These are phyloP conservation scores for Brachystomella parvula DNA, from an alignment of 1,140 invertebrate species.

Conservation along the genomic window DNA sequence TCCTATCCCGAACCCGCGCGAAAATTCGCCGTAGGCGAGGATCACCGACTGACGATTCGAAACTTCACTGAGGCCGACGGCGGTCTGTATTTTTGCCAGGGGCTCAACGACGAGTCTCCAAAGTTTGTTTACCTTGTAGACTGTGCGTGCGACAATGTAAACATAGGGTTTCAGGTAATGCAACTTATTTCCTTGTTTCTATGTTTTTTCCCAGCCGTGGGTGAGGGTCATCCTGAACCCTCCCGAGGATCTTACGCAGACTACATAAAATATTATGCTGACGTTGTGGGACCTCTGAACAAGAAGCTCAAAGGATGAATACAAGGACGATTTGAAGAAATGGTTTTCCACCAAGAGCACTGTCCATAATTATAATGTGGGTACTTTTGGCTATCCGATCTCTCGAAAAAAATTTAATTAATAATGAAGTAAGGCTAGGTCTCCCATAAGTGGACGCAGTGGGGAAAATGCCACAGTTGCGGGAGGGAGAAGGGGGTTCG, in stretches of 20 bases:
- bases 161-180: background rate
- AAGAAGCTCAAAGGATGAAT: background rate
- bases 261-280: background rate
- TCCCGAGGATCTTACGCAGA: background rate
- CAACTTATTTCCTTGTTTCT: background rate
- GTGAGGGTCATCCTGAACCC: background rate
- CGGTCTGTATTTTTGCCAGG: conserved; percentile 6
- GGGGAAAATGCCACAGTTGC: conserved; percentile 3
- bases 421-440: background rate
- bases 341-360: background rate
- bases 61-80: conserved; percentile 4
- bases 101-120: background rate
- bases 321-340: background rate
- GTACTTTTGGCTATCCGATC: background rate
- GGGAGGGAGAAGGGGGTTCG: background rate
- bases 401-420: background rate
- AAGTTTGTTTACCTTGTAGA: conserved; percentile 8
- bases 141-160: background rate
- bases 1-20: background rate
- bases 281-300: background rate
- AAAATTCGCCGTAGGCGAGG: background rate
- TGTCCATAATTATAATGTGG: background rate
- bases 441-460: background rate
- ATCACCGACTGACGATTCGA: background rate
- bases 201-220: background rate